phyloP scores from a whole-genome alignment of 2,888 invertebrate genomes.

The Hyposoter didymator region DNA sequence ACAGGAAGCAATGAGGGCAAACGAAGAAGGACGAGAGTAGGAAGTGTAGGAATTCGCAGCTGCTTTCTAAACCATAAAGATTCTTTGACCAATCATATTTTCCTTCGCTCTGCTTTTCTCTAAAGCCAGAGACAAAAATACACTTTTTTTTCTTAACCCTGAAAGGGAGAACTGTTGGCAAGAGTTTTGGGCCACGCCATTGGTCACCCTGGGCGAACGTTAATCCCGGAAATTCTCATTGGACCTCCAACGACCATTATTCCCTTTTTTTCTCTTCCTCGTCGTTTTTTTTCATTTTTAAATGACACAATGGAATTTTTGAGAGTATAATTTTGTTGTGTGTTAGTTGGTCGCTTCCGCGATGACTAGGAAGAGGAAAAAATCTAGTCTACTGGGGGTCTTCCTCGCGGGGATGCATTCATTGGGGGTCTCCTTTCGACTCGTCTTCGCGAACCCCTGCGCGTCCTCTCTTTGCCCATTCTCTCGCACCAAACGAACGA shows the following conservation, averaged over 20 bases:
- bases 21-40: slow-evolving; percentile 66
- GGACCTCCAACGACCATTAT: slow-evolving; percentile 64
- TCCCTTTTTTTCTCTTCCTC: not conserved
- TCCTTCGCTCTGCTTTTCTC: slow-evolving; percentile 68
- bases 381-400: slow-evolving; percentile 73
- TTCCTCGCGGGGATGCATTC: slow-evolving; percentile 63
- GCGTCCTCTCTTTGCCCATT: not conserved
- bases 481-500: slow-evolving; percentile 20
- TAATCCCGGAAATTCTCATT: slow-evolving; percentile 76
- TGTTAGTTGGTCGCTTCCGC: slow-evolving; percentile 40
- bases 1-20: slow-evolving; percentile 48
- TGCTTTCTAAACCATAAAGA: slow-evolving; percentile 67
- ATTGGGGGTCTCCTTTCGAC: slow-evolving; percentile 57
- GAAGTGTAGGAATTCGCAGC: slow-evolving; percentile 71
- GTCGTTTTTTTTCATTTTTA: not conserved
- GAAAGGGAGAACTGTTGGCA: slow-evolving; percentile 26
- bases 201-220: slow-evolving; percentile 68
- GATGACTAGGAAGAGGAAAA: slow-evolving; percentile 49
- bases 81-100: slow-evolving; percentile 66
- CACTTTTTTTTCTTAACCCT: slow-evolving; percentile 5
- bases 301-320: slow-evolving; percentile 29
- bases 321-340: slow-evolving; percentile 5
- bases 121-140: slow-evolving; percentile 47
- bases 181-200: slow-evolving; percentile 60
- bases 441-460: slow-evolving; percentile 36